phyloP scores from a whole-genome alignment of 2,888 invertebrate species.

The Phengaris arion region DNA sequence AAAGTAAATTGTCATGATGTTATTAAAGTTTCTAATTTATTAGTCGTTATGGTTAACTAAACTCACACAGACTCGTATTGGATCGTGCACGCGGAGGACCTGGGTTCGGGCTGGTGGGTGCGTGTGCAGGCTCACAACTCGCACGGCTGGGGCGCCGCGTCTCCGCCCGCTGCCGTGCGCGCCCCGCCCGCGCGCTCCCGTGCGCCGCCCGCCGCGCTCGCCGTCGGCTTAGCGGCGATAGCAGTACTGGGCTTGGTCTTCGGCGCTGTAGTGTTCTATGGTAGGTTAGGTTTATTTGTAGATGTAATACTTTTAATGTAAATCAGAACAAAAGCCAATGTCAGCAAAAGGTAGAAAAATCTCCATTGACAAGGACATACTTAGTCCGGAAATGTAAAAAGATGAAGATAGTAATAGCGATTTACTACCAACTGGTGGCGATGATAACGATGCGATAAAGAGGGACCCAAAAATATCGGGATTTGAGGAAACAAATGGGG shows the following conservation, averaged over 20 bases:
- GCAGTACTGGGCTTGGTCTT: constrained; percentile 83
- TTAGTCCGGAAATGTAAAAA: too few relatives aligned
- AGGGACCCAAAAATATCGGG: too few relatives aligned
- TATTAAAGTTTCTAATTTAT: too few relatives aligned
- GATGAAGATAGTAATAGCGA: too few relatives aligned
- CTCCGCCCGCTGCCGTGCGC: constrained; percentile 75
- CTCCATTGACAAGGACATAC: too few relatives aligned
- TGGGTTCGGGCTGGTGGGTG: constrained; percentile 84
- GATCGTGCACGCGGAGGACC: constrained; percentile 84
- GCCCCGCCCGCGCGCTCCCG: constrained; percentile 32
- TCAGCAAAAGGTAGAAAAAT: too few relatives aligned
- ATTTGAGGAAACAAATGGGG: too few relatives aligned
- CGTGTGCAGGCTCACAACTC: constrained; percentile 88
- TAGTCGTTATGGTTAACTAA: background rate
- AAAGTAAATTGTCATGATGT: too few relatives aligned
- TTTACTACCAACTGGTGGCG: too few relatives aligned
- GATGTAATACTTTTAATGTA: too few relatives aligned
- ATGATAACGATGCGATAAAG: too few relatives aligned
- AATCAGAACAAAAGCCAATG: too few relatives aligned
- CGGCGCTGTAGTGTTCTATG: constrained; percentile 62
- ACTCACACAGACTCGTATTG: constrained; percentile 84
- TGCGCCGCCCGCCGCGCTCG: constrained; percentile 78
- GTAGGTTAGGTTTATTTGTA: constrained; percentile 32
- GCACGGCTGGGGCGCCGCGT: constrained; percentile 90
- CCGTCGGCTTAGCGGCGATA: constrained; percentile 82